A percentile compares a stretch with the other conserved stretches of the same genome.
Evolutionary conservation across 1,140 invertebrate species (phyloP).

Genomic region (Drosophila ficusphila): DNA sequence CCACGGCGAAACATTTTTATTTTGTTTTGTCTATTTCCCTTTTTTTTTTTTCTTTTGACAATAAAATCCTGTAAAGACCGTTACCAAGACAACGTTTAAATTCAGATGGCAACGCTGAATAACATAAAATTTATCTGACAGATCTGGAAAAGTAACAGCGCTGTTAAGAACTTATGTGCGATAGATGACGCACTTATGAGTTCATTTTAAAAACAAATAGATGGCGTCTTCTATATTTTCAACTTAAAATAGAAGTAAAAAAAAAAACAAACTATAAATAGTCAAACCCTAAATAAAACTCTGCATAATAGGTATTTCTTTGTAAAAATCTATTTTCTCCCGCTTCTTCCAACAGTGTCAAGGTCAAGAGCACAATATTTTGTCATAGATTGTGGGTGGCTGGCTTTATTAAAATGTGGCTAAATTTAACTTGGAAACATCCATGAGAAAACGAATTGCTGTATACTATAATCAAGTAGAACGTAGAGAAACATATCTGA

Average conservation of each 20-base stretch:
- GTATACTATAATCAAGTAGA: no score
- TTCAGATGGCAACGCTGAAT: not conserved
- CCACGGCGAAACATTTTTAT: conserved; percentile 73
- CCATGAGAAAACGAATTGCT: not conserved
- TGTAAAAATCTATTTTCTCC: not conserved
- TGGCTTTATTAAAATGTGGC: conserved; percentile 18
- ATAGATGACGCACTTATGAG: not conserved
- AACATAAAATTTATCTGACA: not conserved
- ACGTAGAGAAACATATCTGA: no score
- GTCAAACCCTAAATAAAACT: not conserved
- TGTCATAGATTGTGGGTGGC: conserved; percentile 3
- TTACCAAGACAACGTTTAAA: conserved; percentile 38
- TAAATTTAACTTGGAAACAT: conserved; percentile 46
- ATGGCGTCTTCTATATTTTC: not conserved
- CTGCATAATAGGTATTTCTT: not conserved
- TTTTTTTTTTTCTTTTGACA: conserved; percentile 12
- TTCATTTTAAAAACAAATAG: not conserved
- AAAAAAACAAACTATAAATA: not conserved
- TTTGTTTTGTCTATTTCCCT: conserved; percentile 5
- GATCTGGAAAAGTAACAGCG: not conserved
- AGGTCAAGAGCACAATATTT: conserved; percentile 51
- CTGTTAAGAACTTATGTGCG: not conserved
- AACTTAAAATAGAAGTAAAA: not conserved
- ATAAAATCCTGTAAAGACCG: conserved; percentile 45
- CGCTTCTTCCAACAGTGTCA: conserved; percentile 44